phyloP scores from a whole-genome alignment of 2,113 vertebrate species.

The Dipodomys ordii region DNA sequence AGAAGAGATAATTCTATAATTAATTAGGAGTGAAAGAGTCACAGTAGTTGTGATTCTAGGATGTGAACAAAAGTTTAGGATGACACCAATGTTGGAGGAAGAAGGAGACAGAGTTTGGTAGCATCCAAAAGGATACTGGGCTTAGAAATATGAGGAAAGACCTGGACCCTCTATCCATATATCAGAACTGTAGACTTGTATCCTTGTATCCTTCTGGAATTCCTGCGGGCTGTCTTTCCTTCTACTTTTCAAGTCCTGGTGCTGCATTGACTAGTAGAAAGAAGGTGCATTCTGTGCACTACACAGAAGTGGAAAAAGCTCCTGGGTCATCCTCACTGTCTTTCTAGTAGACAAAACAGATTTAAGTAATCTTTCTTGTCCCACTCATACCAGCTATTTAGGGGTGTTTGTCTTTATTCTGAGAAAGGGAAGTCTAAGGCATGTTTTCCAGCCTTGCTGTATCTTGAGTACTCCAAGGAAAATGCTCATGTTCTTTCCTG shows the following conservation, averaged over 20 bases:
- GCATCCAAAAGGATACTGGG: background rate
- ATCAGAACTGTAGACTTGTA: constrained; percentile 49
- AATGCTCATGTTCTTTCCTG: background rate
- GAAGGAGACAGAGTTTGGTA: background rate
- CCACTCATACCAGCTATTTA: background rate
- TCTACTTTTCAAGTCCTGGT: background rate
- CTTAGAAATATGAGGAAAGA: constrained; percentile 67
- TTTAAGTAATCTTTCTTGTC: background rate
- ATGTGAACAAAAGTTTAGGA: constrained; percentile 27
- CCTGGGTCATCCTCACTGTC: fast-evolving
- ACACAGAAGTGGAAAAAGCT: constrained; percentile 36
- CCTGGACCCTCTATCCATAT: background rate
- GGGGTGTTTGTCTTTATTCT: constrained; percentile 30
- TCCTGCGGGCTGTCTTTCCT: constrained; percentile 35
- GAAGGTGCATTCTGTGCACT: constrained; percentile 37
- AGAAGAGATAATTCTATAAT: background rate
- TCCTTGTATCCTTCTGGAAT: background rate
- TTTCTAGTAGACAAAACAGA: background rate
- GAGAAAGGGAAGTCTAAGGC: background rate
- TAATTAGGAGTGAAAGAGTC: background rate
- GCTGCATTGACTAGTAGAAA: constrained; percentile 36
- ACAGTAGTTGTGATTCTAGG: background rate
- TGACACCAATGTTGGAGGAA: background rate
- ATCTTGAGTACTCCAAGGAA: background rate
- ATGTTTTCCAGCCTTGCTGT: background rate